Conservation (phyloP, 64 coral and sea anemone genomes). For the Dendronephthya gigantea region DNA sequence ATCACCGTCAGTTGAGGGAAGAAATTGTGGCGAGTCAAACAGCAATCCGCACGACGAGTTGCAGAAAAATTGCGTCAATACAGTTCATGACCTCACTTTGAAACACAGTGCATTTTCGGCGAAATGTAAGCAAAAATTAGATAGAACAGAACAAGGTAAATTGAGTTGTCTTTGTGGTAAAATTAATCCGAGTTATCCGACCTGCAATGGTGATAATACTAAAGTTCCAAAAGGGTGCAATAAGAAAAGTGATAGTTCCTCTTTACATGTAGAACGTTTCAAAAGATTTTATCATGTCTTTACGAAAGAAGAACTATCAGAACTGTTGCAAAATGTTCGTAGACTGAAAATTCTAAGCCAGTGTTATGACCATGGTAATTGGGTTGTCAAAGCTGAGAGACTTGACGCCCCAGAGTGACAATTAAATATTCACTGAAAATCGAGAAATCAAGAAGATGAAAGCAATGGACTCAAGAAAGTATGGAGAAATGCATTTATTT, state of each 20-base stretch:
- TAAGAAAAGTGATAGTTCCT: neutral
- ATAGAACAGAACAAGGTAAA: neutral
- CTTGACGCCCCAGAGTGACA: neutral
- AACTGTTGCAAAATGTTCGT: neutral
- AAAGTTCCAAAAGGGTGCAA: neutral
- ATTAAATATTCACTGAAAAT: neutral
- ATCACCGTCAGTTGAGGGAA: neutral
- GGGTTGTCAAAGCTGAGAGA: neutral
- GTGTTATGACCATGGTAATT: slow-evolving; percentile 4
- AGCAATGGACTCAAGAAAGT: too few relatives aligned
- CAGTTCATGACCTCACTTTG: neutral
- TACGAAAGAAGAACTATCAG: neutral
- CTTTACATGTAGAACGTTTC: neutral
- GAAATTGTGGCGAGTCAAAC: neutral
- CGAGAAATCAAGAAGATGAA: neutral
- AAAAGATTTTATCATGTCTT: slow-evolving; percentile 10
- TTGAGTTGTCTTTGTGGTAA: neutral
- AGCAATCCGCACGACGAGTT: neutral
- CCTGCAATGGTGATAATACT: neutral
- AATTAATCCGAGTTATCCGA: neutral
- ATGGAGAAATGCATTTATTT: too few relatives aligned
- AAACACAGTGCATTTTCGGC: neutral
- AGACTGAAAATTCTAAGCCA: neutral
- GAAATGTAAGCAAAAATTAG: neutral
- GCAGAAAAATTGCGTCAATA: neutral